Percentiles rank a stretch among this genome's conserved stretches.
Conservation (phyloP, 2,113 vertebrate species). For the Xyliphius kryptos region DNA sequence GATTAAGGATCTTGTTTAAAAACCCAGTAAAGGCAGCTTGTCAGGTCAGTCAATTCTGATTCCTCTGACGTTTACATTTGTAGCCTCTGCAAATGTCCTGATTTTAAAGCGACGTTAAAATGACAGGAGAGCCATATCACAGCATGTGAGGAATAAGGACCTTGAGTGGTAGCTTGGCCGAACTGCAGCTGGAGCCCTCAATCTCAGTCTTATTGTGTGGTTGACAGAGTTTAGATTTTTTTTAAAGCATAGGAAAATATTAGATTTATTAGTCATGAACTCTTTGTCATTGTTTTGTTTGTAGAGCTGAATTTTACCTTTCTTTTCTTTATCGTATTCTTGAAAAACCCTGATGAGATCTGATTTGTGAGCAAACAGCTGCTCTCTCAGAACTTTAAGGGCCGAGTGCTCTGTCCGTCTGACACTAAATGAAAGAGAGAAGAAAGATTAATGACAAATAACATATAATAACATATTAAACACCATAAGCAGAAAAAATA, state of each 20-base stretch:
- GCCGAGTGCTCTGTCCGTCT: constrained; percentile 63
- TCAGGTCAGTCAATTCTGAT: too few species aligned
- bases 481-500: neutral
- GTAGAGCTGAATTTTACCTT: constrained; percentile 47
- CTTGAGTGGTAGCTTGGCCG: too few species aligned
- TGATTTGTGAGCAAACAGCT: constrained; percentile 69
- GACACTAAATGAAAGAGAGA: constrained; percentile 46
- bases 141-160: too few species aligned
- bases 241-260: neutral
- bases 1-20: too few species aligned
- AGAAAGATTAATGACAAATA: neutral
- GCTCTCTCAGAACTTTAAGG: constrained; percentile 65
- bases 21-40: too few species aligned
- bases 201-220: too few species aligned
- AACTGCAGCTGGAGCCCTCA: too few species aligned
- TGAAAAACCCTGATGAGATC: constrained; percentile 67
- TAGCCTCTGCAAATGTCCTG: too few species aligned
- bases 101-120: too few species aligned
- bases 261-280: neutral
- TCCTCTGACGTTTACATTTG: too few species aligned
- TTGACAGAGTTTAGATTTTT: too few species aligned
- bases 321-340: constrained; percentile 54
- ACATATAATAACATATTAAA: neutral
- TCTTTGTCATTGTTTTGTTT: neutral
- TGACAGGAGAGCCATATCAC: too few species aligned